Percentiles rank a stretch among this genome's conserved stretches.
phyloP scores from a whole-genome alignment of 2,888 invertebrate genomes.

The Tachina fera region DNA sequence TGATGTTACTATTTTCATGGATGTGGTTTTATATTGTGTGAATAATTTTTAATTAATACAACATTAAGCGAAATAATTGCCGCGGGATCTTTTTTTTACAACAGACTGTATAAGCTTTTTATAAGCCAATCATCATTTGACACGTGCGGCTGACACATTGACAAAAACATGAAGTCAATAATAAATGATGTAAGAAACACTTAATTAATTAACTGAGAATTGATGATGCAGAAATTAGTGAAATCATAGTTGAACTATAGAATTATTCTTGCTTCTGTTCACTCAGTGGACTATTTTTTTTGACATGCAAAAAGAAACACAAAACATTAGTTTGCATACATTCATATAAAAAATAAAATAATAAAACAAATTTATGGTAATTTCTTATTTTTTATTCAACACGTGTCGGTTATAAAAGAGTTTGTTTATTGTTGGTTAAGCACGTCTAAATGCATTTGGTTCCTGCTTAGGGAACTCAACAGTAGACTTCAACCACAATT shows the following conservation, averaged over 20 bases:
- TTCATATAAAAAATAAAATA: no score
- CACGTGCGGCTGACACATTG: not conserved
- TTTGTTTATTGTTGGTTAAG: no score
- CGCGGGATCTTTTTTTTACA: not conserved
- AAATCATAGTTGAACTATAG: not conserved
- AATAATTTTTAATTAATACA: slow-evolving; percentile 17
- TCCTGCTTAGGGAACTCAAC: no score
- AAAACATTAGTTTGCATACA: no score
- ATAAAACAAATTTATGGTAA: no score
- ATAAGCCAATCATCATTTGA: slow-evolving; percentile 15
- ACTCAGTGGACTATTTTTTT: not conserved
- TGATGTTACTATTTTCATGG: not conserved
- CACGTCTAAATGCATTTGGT: no score
- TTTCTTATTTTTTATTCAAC: no score
- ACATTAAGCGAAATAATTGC: not conserved
- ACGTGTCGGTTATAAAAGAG: no score
- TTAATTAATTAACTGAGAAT: slow-evolving; percentile 1
- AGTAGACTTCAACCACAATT: no score
- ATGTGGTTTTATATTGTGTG: not conserved
- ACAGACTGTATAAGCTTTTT: not conserved
- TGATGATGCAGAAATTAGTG: not conserved
- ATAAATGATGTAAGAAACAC: not conserved
- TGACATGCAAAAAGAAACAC: no score
- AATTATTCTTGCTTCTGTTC: not conserved
- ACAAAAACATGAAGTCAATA: not conserved